A percentile compares a stretch with the other conserved stretches of the same genome.
Conservation (phyloP, 1,140 invertebrate genomes). For the Lepidurus apus region DNA sequence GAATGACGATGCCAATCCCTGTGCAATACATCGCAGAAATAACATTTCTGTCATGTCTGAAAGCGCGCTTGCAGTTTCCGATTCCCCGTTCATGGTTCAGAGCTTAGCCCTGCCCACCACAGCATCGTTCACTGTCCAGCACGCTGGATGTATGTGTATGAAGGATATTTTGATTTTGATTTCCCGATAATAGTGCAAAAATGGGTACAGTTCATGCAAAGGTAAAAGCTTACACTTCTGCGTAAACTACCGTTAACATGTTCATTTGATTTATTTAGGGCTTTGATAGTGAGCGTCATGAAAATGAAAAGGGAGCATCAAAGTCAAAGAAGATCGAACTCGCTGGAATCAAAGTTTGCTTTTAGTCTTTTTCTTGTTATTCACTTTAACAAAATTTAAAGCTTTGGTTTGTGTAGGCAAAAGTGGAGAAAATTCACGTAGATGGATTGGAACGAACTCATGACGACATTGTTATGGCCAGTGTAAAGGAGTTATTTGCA, state of each 20-base stretch:
- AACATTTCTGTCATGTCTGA: too few species aligned
- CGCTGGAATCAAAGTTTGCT: background rate
- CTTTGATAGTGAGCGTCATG: background rate
- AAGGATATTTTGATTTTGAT: background rate
- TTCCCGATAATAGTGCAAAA: background rate
- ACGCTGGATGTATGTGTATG: background rate
- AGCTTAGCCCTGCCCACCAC: background rate
- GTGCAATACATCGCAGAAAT: too few species aligned
- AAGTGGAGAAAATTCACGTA: slow-evolving; percentile 70
- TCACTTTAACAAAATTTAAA: background rate
- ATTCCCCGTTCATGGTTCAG: background rate
- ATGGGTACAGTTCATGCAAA: slow-evolving; percentile 29
- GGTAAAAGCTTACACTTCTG: background rate
- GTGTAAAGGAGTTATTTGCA: slow-evolving; percentile 64
- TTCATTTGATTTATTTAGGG: background rate
- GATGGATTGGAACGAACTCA: slow-evolving; percentile 75
- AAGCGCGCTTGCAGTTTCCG: background rate
- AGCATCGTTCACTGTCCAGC: background rate
- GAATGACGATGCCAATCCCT: too few species aligned
- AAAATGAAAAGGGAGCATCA: slow-evolving; percentile 20
- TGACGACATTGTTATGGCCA: slow-evolving; percentile 69
- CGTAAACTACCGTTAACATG: background rate
- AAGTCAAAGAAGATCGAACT: slow-evolving; percentile 2
- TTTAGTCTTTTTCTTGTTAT: background rate
- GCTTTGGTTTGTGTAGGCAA: slow-evolving; percentile 54